Evolutionary conservation across 2,888 invertebrate genomes (phyloP), one percentile per base, ranked within the genome.

Genomic region (Embidobia sp.): DNA sequence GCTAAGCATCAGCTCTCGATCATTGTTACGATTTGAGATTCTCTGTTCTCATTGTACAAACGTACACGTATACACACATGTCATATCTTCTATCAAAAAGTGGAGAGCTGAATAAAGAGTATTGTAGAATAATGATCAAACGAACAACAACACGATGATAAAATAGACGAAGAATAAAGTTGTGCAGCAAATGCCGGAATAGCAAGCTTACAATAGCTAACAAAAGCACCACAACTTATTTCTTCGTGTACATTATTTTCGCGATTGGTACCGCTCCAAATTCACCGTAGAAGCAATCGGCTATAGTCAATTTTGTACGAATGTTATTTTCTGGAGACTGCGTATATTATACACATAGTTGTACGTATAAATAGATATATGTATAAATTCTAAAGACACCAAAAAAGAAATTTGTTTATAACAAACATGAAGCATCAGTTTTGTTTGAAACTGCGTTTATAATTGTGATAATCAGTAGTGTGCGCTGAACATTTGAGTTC

Each of bases 251-350:
- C 63, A 64, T 81, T 80, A 76, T 80, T 79, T 80, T 78, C 57
- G 78, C 53, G 16, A 42, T 72, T 61, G 74, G 73, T 78, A 80
- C 79, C 59, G 64, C 70, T 76, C 59, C 77, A 74, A 81, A 83
- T 80, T 82, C 81, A 84, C 82, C 84, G 79, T 83, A 84, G 82
- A 88, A 87, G 87, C 87, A 88, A 88, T 88, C 86, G 85, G 85
- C 84, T 84, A 82, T 86, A 87, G 87, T 88, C 88, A 88, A 88
- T 88, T 88, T 88, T 89, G 83, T 88, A 88, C 86, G 85, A 82
- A 84, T 84, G 82, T 87, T 87, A 88, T 86, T 87, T 88, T 87
- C 84, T 84, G 81, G 83, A 84, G 83, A 84, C 81, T 83, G 83
- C 81, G 80, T 72, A 70, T 64, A 79, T 63, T 80, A 79, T 75